Evolutionary conservation across 2,888 invertebrate genomes (phyloP).

Genomic region (Mylabris sibirica): DNA sequence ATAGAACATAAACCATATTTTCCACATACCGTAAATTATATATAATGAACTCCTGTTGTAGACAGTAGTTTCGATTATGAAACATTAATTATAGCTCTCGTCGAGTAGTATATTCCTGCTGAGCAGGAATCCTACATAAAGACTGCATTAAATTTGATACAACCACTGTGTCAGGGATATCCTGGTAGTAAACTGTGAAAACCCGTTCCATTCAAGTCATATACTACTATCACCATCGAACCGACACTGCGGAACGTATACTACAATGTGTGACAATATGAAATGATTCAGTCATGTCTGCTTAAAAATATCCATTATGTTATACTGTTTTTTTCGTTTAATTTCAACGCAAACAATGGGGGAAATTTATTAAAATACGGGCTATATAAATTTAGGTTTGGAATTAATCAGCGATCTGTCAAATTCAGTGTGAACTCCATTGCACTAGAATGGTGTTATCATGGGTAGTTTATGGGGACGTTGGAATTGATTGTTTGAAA

Average conservation of each 20-base stretch:
- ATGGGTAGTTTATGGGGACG: not conserved
- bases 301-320: not conserved
- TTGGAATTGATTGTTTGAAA: conserved; percentile 3
- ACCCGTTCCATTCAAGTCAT: conserved; percentile 4
- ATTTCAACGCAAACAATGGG: not conserved
- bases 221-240: not conserved
- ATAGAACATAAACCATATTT: conserved; percentile 45
- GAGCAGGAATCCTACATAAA: conserved; percentile 50
- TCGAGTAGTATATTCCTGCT: conserved; percentile 45
- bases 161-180: conserved; percentile 35
- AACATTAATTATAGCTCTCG: conserved; percentile 57
- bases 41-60: conserved; percentile 59
- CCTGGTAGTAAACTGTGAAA: conserved; percentile 31
- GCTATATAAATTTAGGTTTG: not conserved
- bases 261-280: not conserved
- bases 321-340: not conserved
- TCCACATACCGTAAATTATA: conserved; percentile 54
- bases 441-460: not conserved
- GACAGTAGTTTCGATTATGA: conserved; percentile 60
- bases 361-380: not conserved
- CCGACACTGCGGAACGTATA: not conserved
- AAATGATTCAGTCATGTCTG: not conserved
- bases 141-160: conserved; percentile 56
- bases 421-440: not conserved
- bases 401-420: conserved; percentile 7